Evolutionary conservation across 2,888 invertebrate species (phyloP), one percentile per base, ranked within the genome.

Genomic region (Archips crataeganus): DNA sequence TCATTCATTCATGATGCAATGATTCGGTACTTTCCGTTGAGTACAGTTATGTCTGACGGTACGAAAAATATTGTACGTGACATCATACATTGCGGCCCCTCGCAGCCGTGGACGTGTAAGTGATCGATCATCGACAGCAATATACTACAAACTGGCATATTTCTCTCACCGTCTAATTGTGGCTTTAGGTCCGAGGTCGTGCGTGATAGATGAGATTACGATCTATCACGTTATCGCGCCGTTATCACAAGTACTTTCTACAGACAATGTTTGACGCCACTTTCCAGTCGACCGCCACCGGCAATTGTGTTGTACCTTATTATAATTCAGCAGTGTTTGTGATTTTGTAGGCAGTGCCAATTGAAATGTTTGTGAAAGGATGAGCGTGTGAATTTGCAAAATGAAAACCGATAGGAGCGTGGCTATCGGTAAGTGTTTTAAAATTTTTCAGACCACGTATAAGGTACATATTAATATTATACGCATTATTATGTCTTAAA

Each of bases 151-250:
- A 6, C 39, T 4, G 0, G 39, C 23, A 6, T 39, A 39, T 39
- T 39, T 39, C 39, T 39, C 39, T 5, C 39, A 39, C 39, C 6
- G 5, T 23, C 1, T 23, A 39, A 39, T 6, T 5, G 39, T 6
- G 39, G 6, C 39, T 39, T 39, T 39, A 39, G 23, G 57, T 42
- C 13, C 42, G 45, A 51, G 57, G 66, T 13, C 63, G 63, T 63
- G 68, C 73, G 73, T 73, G 73, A 73, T 69, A 67, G 54, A 67
- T 62, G 69, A 36, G 73, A 73, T 73, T 64, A 64, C 5, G 45
- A 73, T 73, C 72, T 61, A 54, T 71, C 72, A 60, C 73, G 64
- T 73, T 69, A 73, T 73, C 73, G 59, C n/a, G 6, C 72, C 73
- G 73, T 73, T 73, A 69, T 73, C 69, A 51, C 11, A 49, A 34